Evolutionary conservation across 2,888 invertebrate species (phyloP).

Genomic region (Axea sp.): DNA sequence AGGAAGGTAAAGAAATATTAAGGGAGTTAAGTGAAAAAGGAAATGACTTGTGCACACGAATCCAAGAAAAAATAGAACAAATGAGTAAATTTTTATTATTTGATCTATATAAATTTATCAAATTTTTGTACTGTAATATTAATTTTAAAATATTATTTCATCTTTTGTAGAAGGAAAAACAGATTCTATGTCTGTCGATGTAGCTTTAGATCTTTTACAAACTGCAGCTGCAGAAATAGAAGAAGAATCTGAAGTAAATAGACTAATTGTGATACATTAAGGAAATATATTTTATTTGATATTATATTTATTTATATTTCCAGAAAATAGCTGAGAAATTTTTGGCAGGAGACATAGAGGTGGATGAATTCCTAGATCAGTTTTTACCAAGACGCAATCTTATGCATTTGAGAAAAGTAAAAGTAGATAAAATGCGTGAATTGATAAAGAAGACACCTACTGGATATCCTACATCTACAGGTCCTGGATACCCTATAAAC

Average conservation of each 20-base stretch:
- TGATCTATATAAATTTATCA: too few relatives aligned
- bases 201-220: constrained; percentile 92
- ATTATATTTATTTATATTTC: constrained; percentile 1
- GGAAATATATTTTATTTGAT: neutral
- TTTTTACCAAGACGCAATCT: constrained; percentile 88
- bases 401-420: constrained; percentile 91
- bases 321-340: constrained; percentile 88
- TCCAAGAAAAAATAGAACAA: constrained; percentile 88
- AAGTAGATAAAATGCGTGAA: constrained; percentile 95
- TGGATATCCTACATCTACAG: constrained; percentile 68
- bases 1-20: constrained; percentile 86
- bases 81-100: constrained; percentile 83
- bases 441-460: constrained; percentile 81
- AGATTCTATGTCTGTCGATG: constrained; percentile 89
- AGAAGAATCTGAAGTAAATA: constrained; percentile 90
- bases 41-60: constrained; percentile 83
- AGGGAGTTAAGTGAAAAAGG: constrained; percentile 85
- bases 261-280: neutral
- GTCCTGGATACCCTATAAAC: constrained; percentile 70
- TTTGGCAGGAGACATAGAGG: constrained; percentile 85
- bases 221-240: constrained; percentile 95
- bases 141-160: too few relatives aligned
- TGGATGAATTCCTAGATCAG: constrained; percentile 91
- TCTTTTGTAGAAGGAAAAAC: constrained; percentile 87
- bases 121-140: too few relatives aligned